phyloP scores from a whole-genome alignment of 2,113 vertebrate species.

The Mormyrus lacerda region DNA sequence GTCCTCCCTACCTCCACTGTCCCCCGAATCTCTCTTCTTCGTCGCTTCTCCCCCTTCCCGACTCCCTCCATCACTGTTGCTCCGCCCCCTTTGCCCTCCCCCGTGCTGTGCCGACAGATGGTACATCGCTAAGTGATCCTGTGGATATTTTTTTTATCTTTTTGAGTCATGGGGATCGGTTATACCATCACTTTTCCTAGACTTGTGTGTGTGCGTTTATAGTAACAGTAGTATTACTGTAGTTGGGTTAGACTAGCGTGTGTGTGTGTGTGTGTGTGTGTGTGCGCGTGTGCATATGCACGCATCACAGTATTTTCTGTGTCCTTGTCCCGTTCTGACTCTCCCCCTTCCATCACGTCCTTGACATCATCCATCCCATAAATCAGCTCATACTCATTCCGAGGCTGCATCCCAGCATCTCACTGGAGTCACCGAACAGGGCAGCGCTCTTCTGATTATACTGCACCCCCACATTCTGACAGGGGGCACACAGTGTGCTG shows the following conservation, averaged over 20 bases:
- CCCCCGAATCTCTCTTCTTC: not conserved
- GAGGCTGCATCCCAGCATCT: not conserved
- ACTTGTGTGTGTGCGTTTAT: not conserved
- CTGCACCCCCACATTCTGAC: not conserved
- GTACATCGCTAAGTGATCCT: not conserved
- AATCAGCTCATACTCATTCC: not conserved
- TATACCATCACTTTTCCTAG: not conserved
- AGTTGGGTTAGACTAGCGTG: not conserved
- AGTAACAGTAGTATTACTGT: not conserved
- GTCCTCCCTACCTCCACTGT: not conserved
- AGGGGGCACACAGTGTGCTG: not conserved
- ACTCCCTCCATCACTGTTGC: not conserved
- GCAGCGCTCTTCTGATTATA: not conserved
- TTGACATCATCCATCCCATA: not conserved
- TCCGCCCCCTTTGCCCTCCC: not conserved
- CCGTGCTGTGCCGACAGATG: constrained; percentile 11
- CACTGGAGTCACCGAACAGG: too few relatives aligned
- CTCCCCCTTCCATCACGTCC: too few relatives aligned
- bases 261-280: not conserved
- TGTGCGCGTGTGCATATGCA: not conserved
- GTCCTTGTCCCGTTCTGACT: not conserved
- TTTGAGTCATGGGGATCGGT: constrained; percentile 5
- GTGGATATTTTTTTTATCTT: not conserved
- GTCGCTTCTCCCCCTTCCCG: not conserved
- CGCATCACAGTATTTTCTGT: not conserved